A percentile compares a stretch with the other conserved stretches of the same genome.
phyloP scores from a whole-genome alignment of 1,140 invertebrate genomes.

The Bombus cullumanus region DNA sequence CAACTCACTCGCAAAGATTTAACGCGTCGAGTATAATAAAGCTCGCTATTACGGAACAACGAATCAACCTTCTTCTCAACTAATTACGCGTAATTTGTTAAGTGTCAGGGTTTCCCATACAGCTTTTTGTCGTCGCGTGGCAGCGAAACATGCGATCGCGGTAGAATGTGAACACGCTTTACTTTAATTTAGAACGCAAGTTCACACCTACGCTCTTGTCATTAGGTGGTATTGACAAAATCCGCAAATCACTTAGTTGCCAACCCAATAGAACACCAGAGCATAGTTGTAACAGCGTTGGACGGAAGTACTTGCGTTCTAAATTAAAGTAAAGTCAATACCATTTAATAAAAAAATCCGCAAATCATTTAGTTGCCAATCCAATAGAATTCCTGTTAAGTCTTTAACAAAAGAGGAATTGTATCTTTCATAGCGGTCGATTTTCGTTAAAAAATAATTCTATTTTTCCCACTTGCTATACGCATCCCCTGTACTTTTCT shows the following conservation, averaged over 20 bases:
- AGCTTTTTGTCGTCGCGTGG: background rate
- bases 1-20: background rate
- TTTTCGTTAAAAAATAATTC: too few relatives aligned
- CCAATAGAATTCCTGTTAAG: too few relatives aligned
- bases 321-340: background rate
- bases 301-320: background rate
- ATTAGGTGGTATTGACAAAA: too few relatives aligned
- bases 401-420: too few relatives aligned
- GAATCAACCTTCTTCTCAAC: background rate
- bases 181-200: background rate
- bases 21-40: background rate
- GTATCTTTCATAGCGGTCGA: too few relatives aligned
- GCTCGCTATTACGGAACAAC: background rate
- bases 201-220: background rate
- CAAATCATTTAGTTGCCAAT: too few relatives aligned
- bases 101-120: background rate
- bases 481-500: too few relatives aligned
- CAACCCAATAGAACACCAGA: too few relatives aligned
- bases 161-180: background rate
- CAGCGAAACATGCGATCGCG: background rate
- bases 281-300: background rate
- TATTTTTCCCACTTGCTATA: too few relatives aligned
- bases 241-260: too few relatives aligned
- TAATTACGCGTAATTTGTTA: background rate
- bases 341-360: too few relatives aligned